Evolutionary conservation across 1,140 invertebrate genomes (phyloP).

Genomic region (Mycetomoellerius zeteki): DNA sequence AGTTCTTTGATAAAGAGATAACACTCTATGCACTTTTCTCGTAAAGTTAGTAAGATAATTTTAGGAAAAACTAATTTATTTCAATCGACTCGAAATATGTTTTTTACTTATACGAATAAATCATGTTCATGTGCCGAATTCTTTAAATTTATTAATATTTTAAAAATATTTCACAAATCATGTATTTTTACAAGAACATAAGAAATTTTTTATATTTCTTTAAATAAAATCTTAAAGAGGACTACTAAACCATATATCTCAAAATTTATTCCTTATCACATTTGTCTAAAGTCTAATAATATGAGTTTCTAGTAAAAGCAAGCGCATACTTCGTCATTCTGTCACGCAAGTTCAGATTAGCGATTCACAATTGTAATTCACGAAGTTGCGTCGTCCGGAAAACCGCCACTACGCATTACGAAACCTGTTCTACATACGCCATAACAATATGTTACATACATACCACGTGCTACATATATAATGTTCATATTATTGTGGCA

Average conservation of each 20-base stretch:
- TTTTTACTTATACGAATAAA: background rate
- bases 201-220: background rate
- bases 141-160: background rate
- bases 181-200: background rate
- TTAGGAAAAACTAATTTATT: background rate
- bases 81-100: background rate
- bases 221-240: background rate
- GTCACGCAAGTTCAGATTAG: conserved; percentile 46
- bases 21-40: background rate
- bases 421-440: conserved; percentile 32
- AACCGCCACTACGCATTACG: conserved; percentile 39
- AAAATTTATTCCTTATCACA: conserved; percentile 18
- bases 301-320: conserved; percentile 32
- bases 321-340: conserved; percentile 37
- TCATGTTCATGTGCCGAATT: background rate
- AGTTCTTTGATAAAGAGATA: conserved; percentile 17
- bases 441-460: conserved; percentile 40
- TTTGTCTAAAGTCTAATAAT: conserved; percentile 51
- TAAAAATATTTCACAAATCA: background rate
- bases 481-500: conserved; percentile 29
- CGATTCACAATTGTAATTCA: conserved; percentile 51
- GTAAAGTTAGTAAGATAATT: background rate
- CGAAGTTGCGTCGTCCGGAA: conserved; percentile 47
- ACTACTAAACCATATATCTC: background rate
- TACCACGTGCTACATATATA: conserved; percentile 1